Evolutionary conservation across 1,140 invertebrate genomes (phyloP).

Genomic region (Cardiocondyla obscurior): DNA sequence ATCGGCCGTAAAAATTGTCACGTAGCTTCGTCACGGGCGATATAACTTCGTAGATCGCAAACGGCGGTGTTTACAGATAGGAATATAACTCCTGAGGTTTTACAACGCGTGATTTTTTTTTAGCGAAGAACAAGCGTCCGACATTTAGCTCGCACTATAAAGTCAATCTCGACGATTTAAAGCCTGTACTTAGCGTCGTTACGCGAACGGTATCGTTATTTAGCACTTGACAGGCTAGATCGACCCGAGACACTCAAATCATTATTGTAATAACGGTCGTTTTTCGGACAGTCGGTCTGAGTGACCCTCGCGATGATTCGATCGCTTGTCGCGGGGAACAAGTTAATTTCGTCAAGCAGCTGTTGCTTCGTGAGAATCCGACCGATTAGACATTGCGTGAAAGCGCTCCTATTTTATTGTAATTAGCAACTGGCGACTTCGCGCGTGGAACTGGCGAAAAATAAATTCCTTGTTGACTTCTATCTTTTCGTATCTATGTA

Average conservation of each 20-base stretch:
- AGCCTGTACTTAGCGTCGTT: slow-evolving; percentile 27
- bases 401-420: background rate
- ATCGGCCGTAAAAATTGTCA: slow-evolving; percentile 58
- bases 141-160: background rate
- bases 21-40: background rate
- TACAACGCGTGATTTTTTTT: slow-evolving; percentile 26
- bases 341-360: slow-evolving; percentile 24
- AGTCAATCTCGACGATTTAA: slow-evolving; percentile 35
- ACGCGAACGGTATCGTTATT: slow-evolving; percentile 18
- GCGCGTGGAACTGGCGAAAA: background rate
- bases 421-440: background rate
- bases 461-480: background rate
- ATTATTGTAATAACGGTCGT: slow-evolving; percentile 34
- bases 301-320: background rate
- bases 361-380: slow-evolving; percentile 9
- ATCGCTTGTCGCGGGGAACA: background rate
- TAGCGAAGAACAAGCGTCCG: background rate
- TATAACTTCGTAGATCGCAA: slow-evolving; percentile 30
- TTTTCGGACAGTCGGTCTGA: slow-evolving; percentile 16
- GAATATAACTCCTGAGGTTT: slow-evolving; percentile 16
- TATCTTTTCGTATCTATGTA: slow-evolving; percentile 24
- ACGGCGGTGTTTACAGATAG: background rate
- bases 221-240: slow-evolving; percentile 7
- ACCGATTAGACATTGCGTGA: background rate
- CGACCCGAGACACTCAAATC: background rate